Base-by-base conservation (phyloP, 1,140 invertebrate species). In the Pseudomyrmex pallidus region DNA sequence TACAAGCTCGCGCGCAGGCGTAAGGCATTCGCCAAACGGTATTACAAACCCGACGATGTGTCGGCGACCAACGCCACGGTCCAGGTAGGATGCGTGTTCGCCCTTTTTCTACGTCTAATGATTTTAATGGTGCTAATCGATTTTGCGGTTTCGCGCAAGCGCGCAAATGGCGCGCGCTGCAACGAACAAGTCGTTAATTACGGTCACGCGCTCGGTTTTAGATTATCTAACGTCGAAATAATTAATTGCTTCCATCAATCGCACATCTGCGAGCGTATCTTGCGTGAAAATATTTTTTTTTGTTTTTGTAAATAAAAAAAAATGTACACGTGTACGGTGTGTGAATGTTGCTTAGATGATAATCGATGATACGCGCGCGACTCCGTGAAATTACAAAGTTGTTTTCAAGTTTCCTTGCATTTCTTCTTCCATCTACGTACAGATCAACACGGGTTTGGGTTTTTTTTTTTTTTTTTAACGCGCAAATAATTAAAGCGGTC, bases 111-210 rank as follows among this genome's bases (percentile, higher is more conserved):
- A 50, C 46, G 56, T 80, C 54, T 70, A 70, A 72, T 72, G 54
- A 80, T 80, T 72, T 80, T 80, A 80, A 80, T 80, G 66, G 15
- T 35, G 50, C 66, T 80, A 72, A 80, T 80, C 76, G 66, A 80
- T 80, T 61, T 44, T 72, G 35, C 54, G 54, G 44, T 80, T 50
- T 72, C 44, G 66, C 76, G 25, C 76, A 72, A 72, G 54, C 59
- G 66, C 66, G 54, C 76, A 59, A 80, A 78, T 54, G 13, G 66
- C 54, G 15, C 35, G 10, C 64, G 64, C 35, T n/a, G 35, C 64
- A 54, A 57, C 52, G 15, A 54, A 68, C 66, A 44, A 35, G 44
- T 20, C 76, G 66, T 80, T 80, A 72, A 70, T 72, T 80, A 80
- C 46, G 20, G 76, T 80, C 72, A 80, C 76, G 44, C 66, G 67